A percentile compares a stretch with the other conserved stretches of the same genome.
Conservation (phyloP, 2,113 vertebrate genomes). For the Hassar affinis region DNA sequence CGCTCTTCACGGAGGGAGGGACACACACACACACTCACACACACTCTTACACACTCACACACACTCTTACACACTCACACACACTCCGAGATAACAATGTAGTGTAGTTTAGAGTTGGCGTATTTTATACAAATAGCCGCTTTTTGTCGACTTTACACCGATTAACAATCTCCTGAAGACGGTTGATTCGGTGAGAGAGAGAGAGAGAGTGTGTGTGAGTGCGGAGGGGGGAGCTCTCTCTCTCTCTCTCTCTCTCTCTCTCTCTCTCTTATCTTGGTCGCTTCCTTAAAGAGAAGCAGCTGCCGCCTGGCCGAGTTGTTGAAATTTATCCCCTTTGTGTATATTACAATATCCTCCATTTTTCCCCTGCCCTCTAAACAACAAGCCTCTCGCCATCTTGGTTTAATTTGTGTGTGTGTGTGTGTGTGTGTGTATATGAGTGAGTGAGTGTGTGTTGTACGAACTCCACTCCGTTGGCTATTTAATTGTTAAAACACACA, state of each 20-base stretch:
- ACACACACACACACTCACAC: conserved; percentile 21
- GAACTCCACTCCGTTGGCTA: conserved; percentile 71
- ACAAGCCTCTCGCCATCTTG: conserved; percentile 99
- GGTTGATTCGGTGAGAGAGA: conserved; percentile 40
- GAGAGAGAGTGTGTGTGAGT: background rate
- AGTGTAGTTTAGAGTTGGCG: conserved; percentile 34
- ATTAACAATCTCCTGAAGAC: conserved; percentile 35
- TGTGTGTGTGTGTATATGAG: too few relatives aligned
- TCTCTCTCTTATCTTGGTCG: conserved; percentile 71
- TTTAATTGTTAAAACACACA: too few relatives aligned
- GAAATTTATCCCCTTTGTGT: conserved; percentile 99
- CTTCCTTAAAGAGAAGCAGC: conserved; percentile 82
- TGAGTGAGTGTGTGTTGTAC: too few relatives aligned
- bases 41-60: too few relatives aligned
- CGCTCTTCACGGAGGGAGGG: conserved; percentile 55
- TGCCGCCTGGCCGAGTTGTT: conserved; percentile 82
- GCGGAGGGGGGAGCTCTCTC: background rate
- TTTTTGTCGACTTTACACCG: conserved; percentile 41
- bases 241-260: conserved; percentile 30
- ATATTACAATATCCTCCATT: conserved; percentile 99
- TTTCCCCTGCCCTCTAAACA: conserved; percentile 93
- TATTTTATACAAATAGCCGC: conserved; percentile 30
- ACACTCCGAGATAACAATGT: conserved; percentile 60
- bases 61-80: too few relatives aligned
- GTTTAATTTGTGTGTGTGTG: conserved; percentile 69